Percentiles rank a stretch among this genome's conserved stretches.
phyloP scores from a whole-genome alignment of 2,888 invertebrate genomes.

The Machimus atricapillus region DNA sequence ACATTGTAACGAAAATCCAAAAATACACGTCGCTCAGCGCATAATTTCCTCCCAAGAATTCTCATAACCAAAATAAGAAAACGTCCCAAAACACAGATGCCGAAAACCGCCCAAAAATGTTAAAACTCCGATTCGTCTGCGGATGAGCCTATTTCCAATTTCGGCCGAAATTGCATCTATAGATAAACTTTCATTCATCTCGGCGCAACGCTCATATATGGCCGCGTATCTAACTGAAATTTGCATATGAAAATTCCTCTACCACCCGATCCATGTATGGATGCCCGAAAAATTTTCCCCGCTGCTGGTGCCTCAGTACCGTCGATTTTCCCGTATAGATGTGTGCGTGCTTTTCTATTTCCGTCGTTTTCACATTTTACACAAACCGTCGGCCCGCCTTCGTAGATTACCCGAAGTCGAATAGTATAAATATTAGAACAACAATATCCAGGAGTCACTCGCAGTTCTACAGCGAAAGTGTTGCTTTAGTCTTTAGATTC shows the following conservation, averaged over 20 bases:
- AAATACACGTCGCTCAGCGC: slow-evolving; percentile 31
- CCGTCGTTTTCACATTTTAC: slow-evolving; percentile 43
- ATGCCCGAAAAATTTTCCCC: slow-evolving; percentile 44
- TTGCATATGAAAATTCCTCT: slow-evolving; percentile 42
- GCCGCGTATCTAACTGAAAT: slow-evolving; percentile 44
- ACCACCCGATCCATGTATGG: slow-evolving; percentile 47
- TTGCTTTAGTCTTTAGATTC: slow-evolving; percentile 59
- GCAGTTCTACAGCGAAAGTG: slow-evolving; percentile 64
- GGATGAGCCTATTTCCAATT: not conserved
- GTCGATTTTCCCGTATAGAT: not conserved
- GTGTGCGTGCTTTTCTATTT: slow-evolving; percentile 45
- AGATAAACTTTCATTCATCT: slow-evolving; percentile 12
- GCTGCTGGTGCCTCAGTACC: not conserved
- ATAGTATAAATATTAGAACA: slow-evolving; percentile 63
- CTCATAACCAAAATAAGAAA: slow-evolving; percentile 38
- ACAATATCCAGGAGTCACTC: slow-evolving; percentile 61
- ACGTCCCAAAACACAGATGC: not conserved
- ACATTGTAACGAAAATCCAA: slow-evolving; percentile 22
- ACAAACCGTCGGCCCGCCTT: slow-evolving; percentile 44
- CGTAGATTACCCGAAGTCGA: slow-evolving; percentile 41
- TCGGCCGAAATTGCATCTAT: not conserved
- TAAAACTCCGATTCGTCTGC: not conserved
- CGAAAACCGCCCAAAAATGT: not conserved
- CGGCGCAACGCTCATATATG: slow-evolving; percentile 48
- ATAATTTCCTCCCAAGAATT: slow-evolving; percentile 12